Base-by-base conservation (phyloP, 2,797 vertebrate species). In the Pangasius sanitwongsei region DNA sequence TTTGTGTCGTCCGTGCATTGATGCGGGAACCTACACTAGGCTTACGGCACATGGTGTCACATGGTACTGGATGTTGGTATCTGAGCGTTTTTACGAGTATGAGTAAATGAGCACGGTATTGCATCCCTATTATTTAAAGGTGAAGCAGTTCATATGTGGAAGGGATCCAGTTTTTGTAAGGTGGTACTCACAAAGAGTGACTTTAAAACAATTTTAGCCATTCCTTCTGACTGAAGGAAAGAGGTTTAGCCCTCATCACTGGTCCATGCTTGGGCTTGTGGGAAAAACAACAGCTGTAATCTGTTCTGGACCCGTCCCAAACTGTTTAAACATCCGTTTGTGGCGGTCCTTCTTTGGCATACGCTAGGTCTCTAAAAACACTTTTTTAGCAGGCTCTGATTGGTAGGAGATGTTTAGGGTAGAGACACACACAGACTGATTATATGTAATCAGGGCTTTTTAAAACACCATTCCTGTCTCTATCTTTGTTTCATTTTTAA, bases 401-500 rank as follows among this genome's bases (percentile, higher is more conserved):
- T 92, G 88, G 87, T 90, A 83, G 91, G 84, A 72, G 87, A 85
- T 93, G 92, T 95, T 95, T 94, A 92, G 91, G 93, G 92, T 92
- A 86, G 91, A 88, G 91, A 93, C 91, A 1, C 65, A 78, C 85
- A 77, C 87, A 85, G 67, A 90, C 90, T 94, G 90, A 91, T 92
- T 93, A 80, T 77, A 87, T 87, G 88, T 93, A 90, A 92, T 94
- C 89, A 92, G 70, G 72, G 34, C 72, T 86, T 88, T 92, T 89
- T 89, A 63, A 72, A 89, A 87, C 80, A 69, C 25, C 34, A 37
- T 89, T 90, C 75, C 61, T 50, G 25, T 85, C 88, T 67, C 41
- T 41, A 70, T 65, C 86, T 89, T 90, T 86, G 81, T 92, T 94
- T 94, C 91, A 92, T 93, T 94, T 94, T 94, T 93, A 93, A 88